A percentile compares a stretch with the other conserved stretches of the same genome.
phyloP scores from a whole-genome alignment of 1,140 invertebrate species.

The Drosophila arawakana region DNA sequence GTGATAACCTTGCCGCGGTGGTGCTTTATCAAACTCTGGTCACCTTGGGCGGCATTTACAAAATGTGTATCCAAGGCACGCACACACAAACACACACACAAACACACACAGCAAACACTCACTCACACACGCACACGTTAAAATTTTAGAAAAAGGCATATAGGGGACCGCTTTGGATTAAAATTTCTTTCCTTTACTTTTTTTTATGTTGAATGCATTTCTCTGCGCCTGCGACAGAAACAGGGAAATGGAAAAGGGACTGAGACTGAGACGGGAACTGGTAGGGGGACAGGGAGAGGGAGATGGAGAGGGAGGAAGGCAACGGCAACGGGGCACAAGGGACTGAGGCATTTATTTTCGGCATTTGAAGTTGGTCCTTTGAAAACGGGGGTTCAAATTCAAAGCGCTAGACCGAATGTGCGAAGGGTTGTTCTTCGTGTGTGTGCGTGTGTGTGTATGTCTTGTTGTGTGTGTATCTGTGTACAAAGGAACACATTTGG shows the following conservation, averaged over 20 bases:
- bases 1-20: constrained; percentile 59
- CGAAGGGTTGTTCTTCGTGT: constrained; percentile 65
- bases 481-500: constrained; percentile 75
- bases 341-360: constrained; percentile 77
- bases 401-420: constrained; percentile 78
- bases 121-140: constrained; percentile 20
- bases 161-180: constrained; percentile 73
- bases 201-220: constrained; percentile 67
- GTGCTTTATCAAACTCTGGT: constrained; percentile 74
- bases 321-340: constrained; percentile 20
- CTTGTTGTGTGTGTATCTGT: constrained; percentile 31
- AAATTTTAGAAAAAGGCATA: constrained; percentile 32
- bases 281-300: background rate
- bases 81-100: constrained; percentile 54
- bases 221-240: constrained; percentile 44
- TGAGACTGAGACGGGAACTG: background rate
- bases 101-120: constrained; percentile 44
- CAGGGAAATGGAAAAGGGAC: background rate
- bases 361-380: constrained; percentile 82
- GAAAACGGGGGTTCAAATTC: constrained; percentile 80
- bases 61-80: constrained; percentile 72
- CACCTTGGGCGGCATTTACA: constrained; percentile 76
- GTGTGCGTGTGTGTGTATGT: constrained; percentile 28
- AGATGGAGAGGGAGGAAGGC: background rate
- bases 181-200: constrained; percentile 65